Base-by-base conservation (phyloP, 2,797 vertebrate genomes). In the Spea hammondii region DNA sequence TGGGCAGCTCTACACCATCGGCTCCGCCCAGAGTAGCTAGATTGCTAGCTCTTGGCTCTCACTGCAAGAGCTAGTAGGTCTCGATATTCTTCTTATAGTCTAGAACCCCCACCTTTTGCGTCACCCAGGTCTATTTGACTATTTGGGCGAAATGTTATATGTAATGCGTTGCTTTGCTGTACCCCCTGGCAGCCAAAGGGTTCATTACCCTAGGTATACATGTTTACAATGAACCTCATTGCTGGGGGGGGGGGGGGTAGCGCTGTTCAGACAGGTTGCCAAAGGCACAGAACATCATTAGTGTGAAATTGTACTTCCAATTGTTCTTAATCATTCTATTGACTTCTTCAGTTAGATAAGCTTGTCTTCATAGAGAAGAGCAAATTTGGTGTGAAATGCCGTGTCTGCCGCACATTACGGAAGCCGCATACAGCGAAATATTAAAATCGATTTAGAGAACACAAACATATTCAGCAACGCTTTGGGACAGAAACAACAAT, bases 271-370 rank as follows among this genome's bases (percentile, higher is more conserved):
- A 14, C 17, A 55, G 45, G 53, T 54, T 70, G 10, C 70, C 54
- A 72, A 14, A 44, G 32, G 54, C 70, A 46, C 12, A 72, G 54
- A 45, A 10, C 53, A 72, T 47, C 17, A 59, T 59, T 57, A 72
- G 53, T 55, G 32, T 46, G 70, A 55, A 45, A 46, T 72, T 59
- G 59, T 59, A 45, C 70, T 72, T 44, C 54, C 70, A 57, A 57
- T 55, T 72, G 50, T 70, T 70, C 67, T 69, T 54, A 70, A 70
- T 46, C 59, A 62, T 62, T 62, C 59, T 62, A 62, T 62, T 62
- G 59, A 62, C 59, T 12, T 62, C 59, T 62, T 62, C 59, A 17
- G 59, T 32, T 2, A 7, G 59, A 66, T 66, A 47, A 10, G 8
- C 44, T 66, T 66, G 65, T 66, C 65, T 66, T 47, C 8, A 48